Conservation (phyloP, 2,888 invertebrate genomes). For the Ophion costatus region DNA sequence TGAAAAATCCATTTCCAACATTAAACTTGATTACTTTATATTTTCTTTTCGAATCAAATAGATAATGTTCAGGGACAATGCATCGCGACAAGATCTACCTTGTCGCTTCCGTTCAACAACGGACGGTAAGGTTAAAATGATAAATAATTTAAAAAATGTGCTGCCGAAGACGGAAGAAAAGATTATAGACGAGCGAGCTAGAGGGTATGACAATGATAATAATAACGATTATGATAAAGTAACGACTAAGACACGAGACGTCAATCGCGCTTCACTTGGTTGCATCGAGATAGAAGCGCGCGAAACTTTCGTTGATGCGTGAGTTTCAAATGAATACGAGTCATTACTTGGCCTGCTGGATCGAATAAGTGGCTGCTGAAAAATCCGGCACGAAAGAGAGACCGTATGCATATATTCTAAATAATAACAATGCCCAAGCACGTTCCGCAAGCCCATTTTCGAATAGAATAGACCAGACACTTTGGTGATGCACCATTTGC, state of each 20-base stretch:
- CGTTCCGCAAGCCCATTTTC: conserved; percentile 53
- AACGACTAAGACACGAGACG: conserved; percentile 25
- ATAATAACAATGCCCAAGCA: conserved; percentile 48
- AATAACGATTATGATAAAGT: conserved; percentile 34
- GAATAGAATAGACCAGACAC: conserved; percentile 72
- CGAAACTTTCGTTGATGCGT: conserved; percentile 66
- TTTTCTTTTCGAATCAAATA: too few relatives aligned
- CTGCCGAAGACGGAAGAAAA: background rate
- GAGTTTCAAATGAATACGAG: conserved; percentile 71
- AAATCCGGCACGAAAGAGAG: conserved; percentile 66
- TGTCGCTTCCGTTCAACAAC: background rate
- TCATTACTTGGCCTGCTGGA: conserved; percentile 75
- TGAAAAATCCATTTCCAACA: too few relatives aligned
- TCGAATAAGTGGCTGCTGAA: conserved; percentile 73
- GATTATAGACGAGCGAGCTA: conserved; percentile 9
- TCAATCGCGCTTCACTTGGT: conserved; percentile 43
- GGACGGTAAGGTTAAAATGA: conserved; percentile 9
- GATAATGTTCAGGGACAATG: too few relatives aligned
- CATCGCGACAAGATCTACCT: background rate
- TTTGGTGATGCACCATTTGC: conserved; percentile 77
- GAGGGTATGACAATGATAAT: background rate
- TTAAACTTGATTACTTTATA: too few relatives aligned
- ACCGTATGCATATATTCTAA: conserved; percentile 45
- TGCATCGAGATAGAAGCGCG: conserved; percentile 42
- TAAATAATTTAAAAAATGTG: background rate